Evolutionary conservation across 2,113 vertebrate species (phyloP).

Genomic region (Menidia beryllina): DNA sequence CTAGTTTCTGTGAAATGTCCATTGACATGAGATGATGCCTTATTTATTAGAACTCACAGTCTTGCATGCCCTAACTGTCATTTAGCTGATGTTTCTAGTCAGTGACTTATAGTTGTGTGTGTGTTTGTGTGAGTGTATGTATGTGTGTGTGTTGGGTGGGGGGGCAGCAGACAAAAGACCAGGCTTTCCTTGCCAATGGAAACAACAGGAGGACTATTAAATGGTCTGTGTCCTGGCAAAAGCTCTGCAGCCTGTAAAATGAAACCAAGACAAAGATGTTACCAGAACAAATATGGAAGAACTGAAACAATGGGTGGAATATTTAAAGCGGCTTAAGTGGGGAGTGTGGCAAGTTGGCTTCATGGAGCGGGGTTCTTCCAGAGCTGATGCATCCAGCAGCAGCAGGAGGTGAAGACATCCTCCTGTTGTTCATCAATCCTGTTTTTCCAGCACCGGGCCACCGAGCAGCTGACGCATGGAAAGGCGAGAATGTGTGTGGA

Average conservation of each 20-base stretch:
- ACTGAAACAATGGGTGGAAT: conserved; percentile 19
- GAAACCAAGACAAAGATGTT: conserved; percentile 32
- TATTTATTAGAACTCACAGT: neutral
- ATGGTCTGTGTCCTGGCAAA: conserved; percentile 38
- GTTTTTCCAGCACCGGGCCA: neutral
- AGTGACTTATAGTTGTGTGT: conserved; percentile 3
- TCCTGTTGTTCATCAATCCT: neutral
- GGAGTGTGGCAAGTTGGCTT: conserved; percentile 18
- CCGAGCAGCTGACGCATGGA: neutral
- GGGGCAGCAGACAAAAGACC: conserved; percentile 20
- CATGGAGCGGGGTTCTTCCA: conserved; percentile 1
- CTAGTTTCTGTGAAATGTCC: neutral
- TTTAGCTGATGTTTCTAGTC: conserved; percentile 15
- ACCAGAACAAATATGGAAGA: conserved; percentile 35
- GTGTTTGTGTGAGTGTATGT: too few species aligned
- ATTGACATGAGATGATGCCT: neutral
- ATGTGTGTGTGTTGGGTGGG: too few species aligned
- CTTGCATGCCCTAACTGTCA: neutral
- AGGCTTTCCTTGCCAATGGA: conserved; percentile 1
- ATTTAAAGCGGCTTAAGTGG: conserved; percentile 27
- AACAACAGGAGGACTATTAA: conserved; percentile 33
- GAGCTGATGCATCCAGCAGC: conserved; percentile 24
- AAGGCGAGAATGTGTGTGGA: conserved; percentile 1
- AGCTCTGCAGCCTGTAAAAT: conserved; percentile 30
- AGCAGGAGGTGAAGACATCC: conserved; percentile 19